phyloP scores from a whole-genome alignment of 1,140 invertebrate species.

The Popillia japonica region DNA sequence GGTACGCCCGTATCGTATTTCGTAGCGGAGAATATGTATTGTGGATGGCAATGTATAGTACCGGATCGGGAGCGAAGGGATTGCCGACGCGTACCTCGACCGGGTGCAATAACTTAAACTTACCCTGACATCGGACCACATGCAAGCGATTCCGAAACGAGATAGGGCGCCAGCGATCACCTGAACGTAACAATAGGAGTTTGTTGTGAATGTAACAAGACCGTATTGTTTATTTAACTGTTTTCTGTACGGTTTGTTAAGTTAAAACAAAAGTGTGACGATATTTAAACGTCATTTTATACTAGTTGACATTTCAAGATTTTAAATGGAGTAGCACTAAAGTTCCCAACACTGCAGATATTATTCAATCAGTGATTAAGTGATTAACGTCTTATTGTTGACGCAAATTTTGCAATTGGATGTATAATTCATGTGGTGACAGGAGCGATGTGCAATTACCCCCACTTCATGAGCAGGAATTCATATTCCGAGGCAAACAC shows the following conservation, averaged over 20 bases:
- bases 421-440: too few species aligned
- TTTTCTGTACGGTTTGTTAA: neutral
- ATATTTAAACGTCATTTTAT: too few species aligned
- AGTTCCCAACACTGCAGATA: too few species aligned
- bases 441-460: too few species aligned
- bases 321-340: too few species aligned
- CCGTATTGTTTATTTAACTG: neutral
- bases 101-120: conserved; percentile 31
- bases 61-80: neutral
- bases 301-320: too few species aligned
- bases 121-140: conserved; percentile 17
- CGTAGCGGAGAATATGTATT: neutral
- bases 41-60: neutral
- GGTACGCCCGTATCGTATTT: neutral
- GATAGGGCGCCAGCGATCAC: neutral
- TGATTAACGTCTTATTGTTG: too few species aligned
- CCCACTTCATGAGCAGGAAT: too few species aligned
- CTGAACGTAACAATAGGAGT: neutral
- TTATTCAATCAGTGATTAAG: too few species aligned
- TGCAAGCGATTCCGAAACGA: conserved; percentile 4
- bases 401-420: too few species aligned
- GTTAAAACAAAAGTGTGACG: too few species aligned
- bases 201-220: neutral
- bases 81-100: neutral
- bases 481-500: too few species aligned